Evolutionary conservation across 1,140 invertebrate species (phyloP).

Genomic region (Brachionus manjavacas): DNA sequence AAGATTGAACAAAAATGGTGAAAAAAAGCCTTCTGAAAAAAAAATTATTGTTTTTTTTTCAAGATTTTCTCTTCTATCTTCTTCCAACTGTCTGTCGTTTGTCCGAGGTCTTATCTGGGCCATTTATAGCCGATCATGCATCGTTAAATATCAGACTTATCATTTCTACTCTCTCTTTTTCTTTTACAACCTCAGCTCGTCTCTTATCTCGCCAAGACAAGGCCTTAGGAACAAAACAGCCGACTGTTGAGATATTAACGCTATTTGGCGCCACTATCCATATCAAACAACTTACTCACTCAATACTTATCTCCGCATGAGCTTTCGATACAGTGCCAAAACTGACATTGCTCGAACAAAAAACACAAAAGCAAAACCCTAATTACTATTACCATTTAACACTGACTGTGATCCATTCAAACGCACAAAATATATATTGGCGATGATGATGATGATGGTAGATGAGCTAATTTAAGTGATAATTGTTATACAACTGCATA

Average conservation of each 20-base stretch:
- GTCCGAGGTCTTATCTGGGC: neutral
- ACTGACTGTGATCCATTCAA: neutral
- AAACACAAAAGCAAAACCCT: neutral
- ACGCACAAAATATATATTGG: neutral
- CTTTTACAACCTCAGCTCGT: neutral
- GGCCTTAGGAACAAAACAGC: neutral
- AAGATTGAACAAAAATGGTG: too few relatives aligned
- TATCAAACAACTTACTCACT: conserved; percentile 5
- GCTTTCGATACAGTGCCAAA: neutral
- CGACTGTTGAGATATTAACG: conserved; percentile 22
- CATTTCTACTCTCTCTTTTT: neutral
- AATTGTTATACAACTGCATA: conserved; percentile 33
- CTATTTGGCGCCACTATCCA: neutral
- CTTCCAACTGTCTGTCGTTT: neutral
- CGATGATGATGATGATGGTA: too few relatives aligned
- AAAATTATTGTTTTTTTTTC: too few relatives aligned
- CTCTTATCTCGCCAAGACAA: conserved; percentile 10
- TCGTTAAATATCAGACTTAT: conserved; percentile 37
- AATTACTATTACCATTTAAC: conserved; percentile 27
- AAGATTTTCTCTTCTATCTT: neutral
- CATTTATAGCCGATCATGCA: neutral
- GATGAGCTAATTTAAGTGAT: conserved; percentile 36
- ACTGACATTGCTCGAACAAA: neutral
- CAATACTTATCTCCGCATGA: conserved; percentile 29
- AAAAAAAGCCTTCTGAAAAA: too few relatives aligned